phyloP scores from a whole-genome alignment of 2,113 vertebrate species.

The Physeter macrocephalus region DNA sequence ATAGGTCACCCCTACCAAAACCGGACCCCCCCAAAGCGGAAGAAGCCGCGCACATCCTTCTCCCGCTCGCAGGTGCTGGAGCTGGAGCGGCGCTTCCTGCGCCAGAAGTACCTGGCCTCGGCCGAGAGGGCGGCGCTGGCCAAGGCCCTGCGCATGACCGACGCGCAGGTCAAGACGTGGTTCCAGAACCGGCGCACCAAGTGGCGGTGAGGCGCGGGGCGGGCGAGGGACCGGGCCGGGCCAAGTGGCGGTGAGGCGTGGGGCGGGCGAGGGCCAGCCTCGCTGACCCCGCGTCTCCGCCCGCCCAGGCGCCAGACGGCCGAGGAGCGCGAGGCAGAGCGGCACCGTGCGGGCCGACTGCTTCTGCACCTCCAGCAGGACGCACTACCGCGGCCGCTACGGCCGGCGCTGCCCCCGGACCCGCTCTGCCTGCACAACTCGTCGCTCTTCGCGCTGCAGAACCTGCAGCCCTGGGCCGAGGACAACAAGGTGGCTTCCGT shows the following conservation, averaged over 20 bases:
- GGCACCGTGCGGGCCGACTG: slow-evolving; percentile 95
- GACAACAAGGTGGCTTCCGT: slow-evolving; percentile 96
- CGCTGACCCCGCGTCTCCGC: not conserved
- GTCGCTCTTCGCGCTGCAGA: slow-evolving; percentile 96
- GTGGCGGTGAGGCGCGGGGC: slow-evolving; percentile 88
- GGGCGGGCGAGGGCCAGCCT: not conserved
- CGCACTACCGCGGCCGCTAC: slow-evolving; percentile 94
- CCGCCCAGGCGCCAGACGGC: slow-evolving; percentile 93
- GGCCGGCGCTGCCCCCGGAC: slow-evolving; percentile 93
- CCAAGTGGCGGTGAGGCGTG: not conserved
- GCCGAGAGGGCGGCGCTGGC: slow-evolving; percentile 90
- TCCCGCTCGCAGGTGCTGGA: slow-evolving; percentile 97
- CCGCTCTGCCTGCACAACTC: slow-evolving; percentile 98
- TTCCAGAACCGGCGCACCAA: slow-evolving; percentile 98
- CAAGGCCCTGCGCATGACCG: slow-evolving; percentile 97
- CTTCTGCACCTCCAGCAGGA: slow-evolving; percentile 98
- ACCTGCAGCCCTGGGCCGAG: slow-evolving; percentile 98
- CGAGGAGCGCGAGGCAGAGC: slow-evolving; percentile 95
- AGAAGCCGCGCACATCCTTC: slow-evolving; percentile 98
- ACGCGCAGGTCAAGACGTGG: slow-evolving; percentile 98
- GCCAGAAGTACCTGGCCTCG: slow-evolving; percentile 93
- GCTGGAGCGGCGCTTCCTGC: slow-evolving; percentile 97
- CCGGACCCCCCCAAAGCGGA: slow-evolving; percentile 96
- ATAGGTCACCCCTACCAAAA: slow-evolving; percentile 99
- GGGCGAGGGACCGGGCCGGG: not conserved